These are phyloP conservation scores for Hypomesus transpacificus DNA, from an alignment of 2,113 vertebrate genomes.

Conservation along the genomic window DNA sequence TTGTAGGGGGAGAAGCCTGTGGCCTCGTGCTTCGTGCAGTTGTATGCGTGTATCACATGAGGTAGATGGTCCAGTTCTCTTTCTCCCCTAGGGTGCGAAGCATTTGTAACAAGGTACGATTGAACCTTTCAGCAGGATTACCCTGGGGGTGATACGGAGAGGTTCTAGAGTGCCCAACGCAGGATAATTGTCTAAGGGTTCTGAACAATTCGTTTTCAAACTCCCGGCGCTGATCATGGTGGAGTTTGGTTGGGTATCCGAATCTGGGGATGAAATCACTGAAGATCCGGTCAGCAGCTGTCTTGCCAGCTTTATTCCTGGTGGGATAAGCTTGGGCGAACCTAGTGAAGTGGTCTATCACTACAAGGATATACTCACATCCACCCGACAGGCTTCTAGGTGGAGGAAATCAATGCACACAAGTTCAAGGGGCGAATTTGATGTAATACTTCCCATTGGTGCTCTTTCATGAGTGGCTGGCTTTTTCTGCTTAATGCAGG, in stretches of 20 bases:
- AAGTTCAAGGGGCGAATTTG: slow-evolving; percentile 14
- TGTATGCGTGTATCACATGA: no score
- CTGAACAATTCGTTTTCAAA: neutral
- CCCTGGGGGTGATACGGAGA: no score
- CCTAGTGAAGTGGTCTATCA: slow-evolving; percentile 20
- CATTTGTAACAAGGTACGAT: no score
- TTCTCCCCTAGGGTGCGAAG: no score
- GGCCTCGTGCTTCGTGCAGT: no score
- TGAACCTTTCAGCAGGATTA: no score
- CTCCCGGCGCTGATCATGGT: slow-evolving; percentile 27
- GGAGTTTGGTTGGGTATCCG: slow-evolving; percentile 26
- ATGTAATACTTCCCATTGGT: slow-evolving; percentile 8
- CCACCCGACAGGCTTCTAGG: neutral
- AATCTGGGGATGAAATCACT: slow-evolving; percentile 36
- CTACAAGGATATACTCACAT: slow-evolving; percentile 18
- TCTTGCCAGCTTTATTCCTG: slow-evolving; percentile 18
- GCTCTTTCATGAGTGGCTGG: slow-evolving; percentile 7
- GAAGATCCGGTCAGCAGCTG: slow-evolving; percentile 23
- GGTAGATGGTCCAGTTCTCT: no score
- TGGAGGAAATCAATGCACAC: slow-evolving; percentile 18
- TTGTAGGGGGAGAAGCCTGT: no score
- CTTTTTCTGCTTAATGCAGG: no score
- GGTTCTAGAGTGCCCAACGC: no score
- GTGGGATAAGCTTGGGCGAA: slow-evolving; percentile 16
- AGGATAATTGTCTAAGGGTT: no score